phyloP scores from a whole-genome alignment of 2,113 vertebrate genomes.

The Bos indicus region DNA sequence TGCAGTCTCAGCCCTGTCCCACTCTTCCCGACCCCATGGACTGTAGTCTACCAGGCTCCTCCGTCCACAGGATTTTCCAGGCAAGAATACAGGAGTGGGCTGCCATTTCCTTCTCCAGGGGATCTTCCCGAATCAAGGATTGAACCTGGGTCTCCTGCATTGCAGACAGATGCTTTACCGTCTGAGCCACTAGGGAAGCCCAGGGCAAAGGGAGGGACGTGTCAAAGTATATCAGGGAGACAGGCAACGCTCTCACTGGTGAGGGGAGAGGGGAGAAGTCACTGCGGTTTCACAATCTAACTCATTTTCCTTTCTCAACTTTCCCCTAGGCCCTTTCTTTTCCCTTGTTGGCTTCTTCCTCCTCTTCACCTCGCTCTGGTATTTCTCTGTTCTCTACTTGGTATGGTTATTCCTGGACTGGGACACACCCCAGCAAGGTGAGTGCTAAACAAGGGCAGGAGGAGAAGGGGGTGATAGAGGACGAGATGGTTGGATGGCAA shows the following conservation, averaged over 20 bases:
- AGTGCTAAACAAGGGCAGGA: neutral
- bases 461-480: neutral
- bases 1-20: too few relatives aligned
- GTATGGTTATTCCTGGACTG: constrained; percentile 83
- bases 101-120: neutral
- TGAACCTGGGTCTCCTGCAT: neutral
- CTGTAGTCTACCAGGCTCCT: neutral
- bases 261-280: neutral
- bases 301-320: neutral
- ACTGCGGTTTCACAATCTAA: neutral
- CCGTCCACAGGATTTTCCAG: neutral
- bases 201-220: neutral
- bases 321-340: constrained; percentile 71
- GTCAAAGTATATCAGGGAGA: neutral
- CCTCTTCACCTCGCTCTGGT: constrained; percentile 85
- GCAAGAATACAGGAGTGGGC: neutral
- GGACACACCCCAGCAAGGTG: constrained; percentile 85
- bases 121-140: neutral
- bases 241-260: rapidly evolving
- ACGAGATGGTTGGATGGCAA: neutral
- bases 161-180: neutral
- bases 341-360: constrained; percentile 76
- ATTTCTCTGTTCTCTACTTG: constrained; percentile 77
- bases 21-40: neutral
- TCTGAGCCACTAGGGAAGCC: neutral